These are phyloP conservation scores for Arctopsyche grandis DNA, from an alignment of 1,140 invertebrate genomes.

Conservation along the genomic window DNA sequence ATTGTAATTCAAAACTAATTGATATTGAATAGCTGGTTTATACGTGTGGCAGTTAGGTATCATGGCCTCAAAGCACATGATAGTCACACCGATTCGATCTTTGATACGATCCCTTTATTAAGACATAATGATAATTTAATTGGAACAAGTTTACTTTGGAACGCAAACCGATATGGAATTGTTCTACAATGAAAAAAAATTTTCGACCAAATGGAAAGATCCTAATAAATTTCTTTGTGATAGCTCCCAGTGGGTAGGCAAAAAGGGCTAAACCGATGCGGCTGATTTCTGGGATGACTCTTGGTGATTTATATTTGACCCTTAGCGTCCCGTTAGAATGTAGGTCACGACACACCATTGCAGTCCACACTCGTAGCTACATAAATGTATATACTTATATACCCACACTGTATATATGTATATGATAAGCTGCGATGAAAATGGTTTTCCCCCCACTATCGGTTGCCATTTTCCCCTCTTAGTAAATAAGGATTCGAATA, in stretches of 20 bases:
- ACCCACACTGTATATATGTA: too few species aligned
- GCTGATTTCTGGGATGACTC: neutral
- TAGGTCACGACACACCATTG: slow-evolving; percentile 13
- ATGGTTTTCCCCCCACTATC: neutral
- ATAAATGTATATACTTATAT: too few species aligned
- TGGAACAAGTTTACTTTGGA: too few species aligned
- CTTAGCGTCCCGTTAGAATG: neutral
- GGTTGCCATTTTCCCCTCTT: neutral
- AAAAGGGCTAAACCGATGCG: neutral
- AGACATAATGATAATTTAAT: too few species aligned
- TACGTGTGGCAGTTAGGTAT: too few species aligned
- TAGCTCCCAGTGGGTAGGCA: neutral
- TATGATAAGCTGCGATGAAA: neutral
- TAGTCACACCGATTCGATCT: too few species aligned
- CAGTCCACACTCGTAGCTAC: neutral
- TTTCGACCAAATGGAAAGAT: neutral
- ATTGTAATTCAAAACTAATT: too few species aligned
- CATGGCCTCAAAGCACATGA: too few species aligned
- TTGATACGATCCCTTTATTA: too few species aligned
- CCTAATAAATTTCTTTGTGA: neutral
- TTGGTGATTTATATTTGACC: slow-evolving; percentile 14
- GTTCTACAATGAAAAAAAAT: neutral
- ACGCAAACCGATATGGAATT: too few species aligned
- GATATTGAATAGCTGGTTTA: too few species aligned
- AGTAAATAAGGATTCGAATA: too few species aligned